A percentile compares a stretch with the other conserved stretches of the same genome.
These are phyloP conservation scores for Nothocercus julius DNA, from an alignment of 2,113 vertebrate species.

Conservation along the genomic window DNA sequence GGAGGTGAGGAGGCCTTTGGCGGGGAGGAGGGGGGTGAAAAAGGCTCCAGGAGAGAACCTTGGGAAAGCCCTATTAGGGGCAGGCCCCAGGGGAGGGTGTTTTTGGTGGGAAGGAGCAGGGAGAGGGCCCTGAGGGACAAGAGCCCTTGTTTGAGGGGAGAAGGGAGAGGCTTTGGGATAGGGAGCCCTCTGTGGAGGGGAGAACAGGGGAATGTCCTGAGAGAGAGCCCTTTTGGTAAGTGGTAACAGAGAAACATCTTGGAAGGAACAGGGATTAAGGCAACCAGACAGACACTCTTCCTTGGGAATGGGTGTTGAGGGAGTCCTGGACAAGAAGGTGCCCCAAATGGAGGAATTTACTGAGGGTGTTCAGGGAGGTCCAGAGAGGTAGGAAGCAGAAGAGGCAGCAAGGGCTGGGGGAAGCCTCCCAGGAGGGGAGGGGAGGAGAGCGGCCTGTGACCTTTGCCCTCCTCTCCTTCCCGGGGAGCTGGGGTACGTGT, in stretches of 20 bases:
- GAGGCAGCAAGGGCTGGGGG: fast-evolving
- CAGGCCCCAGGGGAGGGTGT: neutral
- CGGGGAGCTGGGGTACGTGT: fast-evolving
- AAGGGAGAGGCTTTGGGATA: fast-evolving
- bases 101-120: neutral
- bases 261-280: neutral
- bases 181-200: neutral
- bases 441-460: fast-evolving
- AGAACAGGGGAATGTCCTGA: neutral
- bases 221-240: neutral
- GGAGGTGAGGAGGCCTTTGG: neutral
- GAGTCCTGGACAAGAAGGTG: neutral
- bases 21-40: neutral
- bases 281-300: no score
- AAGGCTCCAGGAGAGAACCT: no score
- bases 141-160: fast-evolving
- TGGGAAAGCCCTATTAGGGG: no score
- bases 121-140: fast-evolving
- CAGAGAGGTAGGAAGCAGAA: no score
- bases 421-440: neutral
- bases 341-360: neutral
- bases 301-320: neutral
- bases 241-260: neutral
- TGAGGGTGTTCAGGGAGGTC: fast-evolving
- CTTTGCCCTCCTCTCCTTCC: fast-evolving